phyloP scores from a whole-genome alignment of 2,888 invertebrate species.

The Watsonalla cultraria region DNA sequence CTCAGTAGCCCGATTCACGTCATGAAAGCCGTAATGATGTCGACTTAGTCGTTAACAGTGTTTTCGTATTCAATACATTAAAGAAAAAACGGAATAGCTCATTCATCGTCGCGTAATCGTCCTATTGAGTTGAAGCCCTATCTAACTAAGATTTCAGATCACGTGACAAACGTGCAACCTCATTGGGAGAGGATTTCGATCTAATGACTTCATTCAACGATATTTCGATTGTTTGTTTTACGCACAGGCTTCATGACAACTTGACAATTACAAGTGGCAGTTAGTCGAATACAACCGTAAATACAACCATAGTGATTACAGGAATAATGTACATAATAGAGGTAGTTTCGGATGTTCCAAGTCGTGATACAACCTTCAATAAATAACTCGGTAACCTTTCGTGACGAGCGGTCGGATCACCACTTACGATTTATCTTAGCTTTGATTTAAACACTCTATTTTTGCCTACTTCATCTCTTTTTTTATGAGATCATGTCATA shows the following conservation, averaged over 20 bases:
- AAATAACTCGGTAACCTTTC: slow-evolving; percentile 52
- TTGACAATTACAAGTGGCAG: background rate
- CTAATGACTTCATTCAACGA: too few species aligned
- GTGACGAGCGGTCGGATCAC: slow-evolving; percentile 41
- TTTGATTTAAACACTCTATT: slow-evolving; percentile 31
- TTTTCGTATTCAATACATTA: too few species aligned
- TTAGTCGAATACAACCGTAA: background rate
- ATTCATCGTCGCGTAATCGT: too few species aligned
- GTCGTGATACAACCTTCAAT: slow-evolving; percentile 39
- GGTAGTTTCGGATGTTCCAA: slow-evolving; percentile 25
- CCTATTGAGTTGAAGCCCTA: too few species aligned
- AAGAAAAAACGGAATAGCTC: too few species aligned
- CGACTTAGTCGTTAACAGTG: too few species aligned
- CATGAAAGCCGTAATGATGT: too few species aligned
- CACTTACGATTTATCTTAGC: slow-evolving; percentile 45
- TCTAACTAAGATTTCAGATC: too few species aligned
- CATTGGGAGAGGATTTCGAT: too few species aligned
- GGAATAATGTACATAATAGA: slow-evolving; percentile 27
- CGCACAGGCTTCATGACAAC: background rate
- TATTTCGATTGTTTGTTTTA: too few species aligned
- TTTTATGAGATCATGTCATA: slow-evolving; percentile 12
- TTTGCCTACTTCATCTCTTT: slow-evolving; percentile 31
- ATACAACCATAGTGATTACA: background rate
- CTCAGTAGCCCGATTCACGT: too few species aligned
- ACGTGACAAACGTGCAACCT: too few species aligned